Evolutionary conservation across 2,797 vertebrate species (phyloP).

Genomic region (Onychomys torridus): DNA sequence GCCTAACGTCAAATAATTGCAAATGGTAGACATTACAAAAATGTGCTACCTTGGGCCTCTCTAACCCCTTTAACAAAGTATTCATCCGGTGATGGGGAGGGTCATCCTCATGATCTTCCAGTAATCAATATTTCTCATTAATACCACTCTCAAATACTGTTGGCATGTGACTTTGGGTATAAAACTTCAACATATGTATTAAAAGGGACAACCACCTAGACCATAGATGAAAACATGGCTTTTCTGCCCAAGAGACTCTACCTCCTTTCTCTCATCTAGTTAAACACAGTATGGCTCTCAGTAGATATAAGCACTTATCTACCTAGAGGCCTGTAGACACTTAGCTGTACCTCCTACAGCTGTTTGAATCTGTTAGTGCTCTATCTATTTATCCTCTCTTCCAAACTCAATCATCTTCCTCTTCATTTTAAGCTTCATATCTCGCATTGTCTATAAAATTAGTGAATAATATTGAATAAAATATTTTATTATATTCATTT

Average conservation of each 20-base stretch:
- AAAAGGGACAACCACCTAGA: not conserved
- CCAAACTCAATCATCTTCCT: not conserved
- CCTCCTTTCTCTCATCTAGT: not conserved
- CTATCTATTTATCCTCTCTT: not conserved
- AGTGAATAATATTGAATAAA: not conserved
- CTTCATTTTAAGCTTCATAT: not conserved
- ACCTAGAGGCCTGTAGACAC: not conserved
- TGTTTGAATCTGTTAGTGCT: not conserved
- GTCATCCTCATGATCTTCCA: not conserved
- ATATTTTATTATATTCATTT: conserved; percentile 20
- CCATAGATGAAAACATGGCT: not conserved
- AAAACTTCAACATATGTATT: not conserved
- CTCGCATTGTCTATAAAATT: not conserved
- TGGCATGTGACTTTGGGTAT: not conserved
- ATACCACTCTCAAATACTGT: not conserved
- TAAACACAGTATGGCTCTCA: not conserved
- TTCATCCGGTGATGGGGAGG: accelerated
- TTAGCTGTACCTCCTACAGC: not conserved
- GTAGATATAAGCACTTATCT: not conserved
- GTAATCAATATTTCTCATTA: not conserved
- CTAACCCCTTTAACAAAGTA: not conserved
- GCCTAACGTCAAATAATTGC: not conserved
- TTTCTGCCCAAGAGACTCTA: not conserved
- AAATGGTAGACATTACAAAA: not conserved
- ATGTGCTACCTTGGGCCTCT: not conserved